Percentiles rank a stretch among this genome's conserved stretches.
These are phyloP conservation scores for Drosophila glabriapex DNA, from an alignment of 2,888 invertebrate genomes.

Conservation along the genomic window DNA sequence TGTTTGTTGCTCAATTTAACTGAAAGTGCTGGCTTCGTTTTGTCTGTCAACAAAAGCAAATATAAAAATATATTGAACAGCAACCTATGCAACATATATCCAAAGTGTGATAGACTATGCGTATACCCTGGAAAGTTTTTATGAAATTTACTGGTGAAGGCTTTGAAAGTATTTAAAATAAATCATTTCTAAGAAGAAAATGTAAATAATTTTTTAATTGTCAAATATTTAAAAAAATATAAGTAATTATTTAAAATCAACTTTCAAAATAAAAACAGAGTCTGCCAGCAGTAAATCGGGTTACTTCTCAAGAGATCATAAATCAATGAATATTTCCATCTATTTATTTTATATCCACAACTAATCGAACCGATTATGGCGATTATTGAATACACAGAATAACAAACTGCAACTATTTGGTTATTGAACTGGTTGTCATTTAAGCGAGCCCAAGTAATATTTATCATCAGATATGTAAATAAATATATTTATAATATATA, in stretches of 20 bases:
- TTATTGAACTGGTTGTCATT: slow-evolving; percentile 68
- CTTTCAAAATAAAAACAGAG: not conserved
- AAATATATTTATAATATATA: slow-evolving; percentile 24
- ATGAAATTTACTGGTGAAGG: too few relatives aligned
- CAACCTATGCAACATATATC: too few relatives aligned
- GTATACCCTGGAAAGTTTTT: slow-evolving; percentile 2
- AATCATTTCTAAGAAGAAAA: not conserved
- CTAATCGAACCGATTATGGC: slow-evolving; percentile 18
- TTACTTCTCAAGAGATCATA: not conserved
- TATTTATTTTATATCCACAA: not conserved
- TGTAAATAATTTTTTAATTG: not conserved
- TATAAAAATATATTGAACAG: slow-evolving; percentile 33
- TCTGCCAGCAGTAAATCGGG: not conserved
- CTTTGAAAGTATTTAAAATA: not conserved
- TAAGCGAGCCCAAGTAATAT: slow-evolving; percentile 55
- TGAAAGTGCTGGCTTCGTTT: slow-evolving; percentile 73
- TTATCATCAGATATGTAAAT: slow-evolving; percentile 58
- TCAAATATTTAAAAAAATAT: not conserved
- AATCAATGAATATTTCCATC: not conserved
- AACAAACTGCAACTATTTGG: slow-evolving; percentile 60
- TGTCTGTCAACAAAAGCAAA: slow-evolving; percentile 43
- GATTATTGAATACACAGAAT: slow-evolving; percentile 32
- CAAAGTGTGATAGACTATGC: not conserved
- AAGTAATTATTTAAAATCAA: not conserved
- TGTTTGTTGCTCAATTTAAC: slow-evolving; percentile 83